Conservation (phyloP, 1,140 invertebrate genomes). For the Drosophila nigrodunni region DNA sequence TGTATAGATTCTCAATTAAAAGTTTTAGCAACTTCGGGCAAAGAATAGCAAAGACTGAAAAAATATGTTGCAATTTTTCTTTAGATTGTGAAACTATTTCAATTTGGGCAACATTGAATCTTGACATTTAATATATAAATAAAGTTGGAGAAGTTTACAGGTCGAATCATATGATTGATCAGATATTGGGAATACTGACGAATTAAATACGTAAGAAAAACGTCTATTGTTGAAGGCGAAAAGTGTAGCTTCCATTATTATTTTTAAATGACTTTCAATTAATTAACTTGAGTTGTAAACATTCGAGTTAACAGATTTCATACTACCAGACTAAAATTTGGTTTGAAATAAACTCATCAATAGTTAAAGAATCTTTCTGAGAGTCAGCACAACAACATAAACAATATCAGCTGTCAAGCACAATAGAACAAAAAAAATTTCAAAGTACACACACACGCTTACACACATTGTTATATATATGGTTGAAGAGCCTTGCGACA, state of each 20-base stretch:
- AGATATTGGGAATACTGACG: background rate
- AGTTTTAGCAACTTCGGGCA: slow-evolving; percentile 55
- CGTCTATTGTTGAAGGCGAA: too few species aligned
- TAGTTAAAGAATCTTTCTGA: slow-evolving; percentile 37
- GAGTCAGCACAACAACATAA: slow-evolving; percentile 4
- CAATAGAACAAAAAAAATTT: slow-evolving; percentile 12
- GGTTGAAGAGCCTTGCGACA: slow-evolving; percentile 44
- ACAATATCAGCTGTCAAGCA: slow-evolving; percentile 51
- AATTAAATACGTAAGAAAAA: too few species aligned
- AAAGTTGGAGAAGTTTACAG: background rate
- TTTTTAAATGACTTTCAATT: too few species aligned
- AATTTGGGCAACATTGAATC: slow-evolving; percentile 55
- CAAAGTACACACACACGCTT: slow-evolving; percentile 18
- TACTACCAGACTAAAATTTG: background rate
- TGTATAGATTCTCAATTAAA: slow-evolving; percentile 66
- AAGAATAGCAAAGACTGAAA: slow-evolving; percentile 16
- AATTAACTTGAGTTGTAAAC: background rate
- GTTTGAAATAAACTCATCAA: slow-evolving; percentile 34
- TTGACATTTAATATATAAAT: slow-evolving; percentile 26
- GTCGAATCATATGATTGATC: background rate
- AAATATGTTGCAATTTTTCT: slow-evolving; percentile 34
- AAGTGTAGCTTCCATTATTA: too few species aligned
- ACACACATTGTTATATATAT: background rate
- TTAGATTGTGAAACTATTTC: slow-evolving; percentile 68
- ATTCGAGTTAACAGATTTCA: background rate